Conservation (phyloP, 2,888 invertebrate species). For the Microplitis manilae region DNA sequence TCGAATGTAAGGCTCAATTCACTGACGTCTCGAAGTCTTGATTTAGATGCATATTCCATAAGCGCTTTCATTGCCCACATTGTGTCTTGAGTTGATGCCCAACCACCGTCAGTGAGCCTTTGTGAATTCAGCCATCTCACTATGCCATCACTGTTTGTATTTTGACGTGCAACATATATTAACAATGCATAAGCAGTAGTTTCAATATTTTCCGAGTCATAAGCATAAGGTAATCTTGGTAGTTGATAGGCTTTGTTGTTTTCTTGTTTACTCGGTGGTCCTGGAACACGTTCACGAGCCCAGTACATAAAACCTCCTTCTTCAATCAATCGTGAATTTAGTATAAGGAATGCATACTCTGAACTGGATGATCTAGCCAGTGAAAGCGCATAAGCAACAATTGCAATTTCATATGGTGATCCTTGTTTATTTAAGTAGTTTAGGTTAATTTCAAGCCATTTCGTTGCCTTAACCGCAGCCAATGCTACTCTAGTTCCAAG, state of each 20-base stretch:
- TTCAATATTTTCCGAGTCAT: slow-evolving; percentile 93
- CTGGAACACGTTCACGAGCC: slow-evolving; percentile 85
- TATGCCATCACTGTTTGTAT: slow-evolving; percentile 85
- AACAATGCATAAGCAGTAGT: slow-evolving; percentile 93
- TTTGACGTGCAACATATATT: slow-evolving; percentile 86
- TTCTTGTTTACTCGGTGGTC: slow-evolving; percentile 88
- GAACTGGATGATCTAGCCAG: slow-evolving; percentile 86
- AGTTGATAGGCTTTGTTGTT: slow-evolving; percentile 93
- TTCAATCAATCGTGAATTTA: slow-evolving; percentile 78
- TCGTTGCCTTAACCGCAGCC: slow-evolving; percentile 82
- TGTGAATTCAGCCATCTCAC: slow-evolving; percentile 94
- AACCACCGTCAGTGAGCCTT: slow-evolving; percentile 88
- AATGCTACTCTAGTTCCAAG: slow-evolving; percentile 83
- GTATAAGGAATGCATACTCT: slow-evolving; percentile 84
- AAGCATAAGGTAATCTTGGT: slow-evolving; percentile 89
- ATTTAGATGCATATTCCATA: slow-evolving; percentile 89
- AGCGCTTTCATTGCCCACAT: slow-evolving; percentile 90
- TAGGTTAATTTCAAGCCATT: slow-evolving; percentile 88
- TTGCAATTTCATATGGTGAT: slow-evolving; percentile 88
- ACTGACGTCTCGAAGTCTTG: slow-evolving; percentile 89
- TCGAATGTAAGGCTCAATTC: slow-evolving; percentile 86
- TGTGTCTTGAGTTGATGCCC: slow-evolving; percentile 93
- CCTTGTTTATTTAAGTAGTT: slow-evolving; percentile 81
- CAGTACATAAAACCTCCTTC: slow-evolving; percentile 90
- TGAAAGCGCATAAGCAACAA: slow-evolving; percentile 91